Percentiles rank a stretch among this genome's conserved stretches.
phyloP scores from a whole-genome alignment of 2,888 invertebrate genomes.

The Polymixis lichenea region DNA sequence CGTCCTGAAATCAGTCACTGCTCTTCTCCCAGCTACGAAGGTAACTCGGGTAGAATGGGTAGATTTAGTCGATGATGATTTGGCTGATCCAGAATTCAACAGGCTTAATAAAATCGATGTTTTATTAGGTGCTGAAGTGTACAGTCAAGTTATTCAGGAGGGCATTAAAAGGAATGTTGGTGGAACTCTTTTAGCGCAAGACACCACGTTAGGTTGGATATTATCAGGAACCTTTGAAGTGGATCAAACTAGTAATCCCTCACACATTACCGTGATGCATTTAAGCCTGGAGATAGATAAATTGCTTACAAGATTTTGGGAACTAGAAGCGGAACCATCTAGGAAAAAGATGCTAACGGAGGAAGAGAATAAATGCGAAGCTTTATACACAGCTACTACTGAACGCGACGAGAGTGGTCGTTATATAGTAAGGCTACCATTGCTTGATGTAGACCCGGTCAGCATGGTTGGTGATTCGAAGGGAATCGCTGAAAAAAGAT shows the following conservation, averaged over 20 bases:
- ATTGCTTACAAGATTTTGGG: not conserved
- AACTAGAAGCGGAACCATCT: not conserved
- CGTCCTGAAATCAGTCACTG: too few species aligned
- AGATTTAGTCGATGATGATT: too few species aligned
- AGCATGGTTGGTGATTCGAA: constrained; percentile 7
- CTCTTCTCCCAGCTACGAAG: too few species aligned
- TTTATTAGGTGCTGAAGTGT: too few species aligned
- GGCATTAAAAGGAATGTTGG: not conserved
- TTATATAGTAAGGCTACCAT: constrained; percentile 19
- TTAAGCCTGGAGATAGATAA: not conserved
- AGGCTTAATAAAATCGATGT: too few species aligned
- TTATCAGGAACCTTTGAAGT: constrained; percentile 34
- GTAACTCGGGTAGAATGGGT: too few species aligned
- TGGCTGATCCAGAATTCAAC: too few species aligned
- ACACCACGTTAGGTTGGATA: constrained; percentile 60
- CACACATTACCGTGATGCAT: constrained; percentile 11
- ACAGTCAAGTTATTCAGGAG: too few species aligned
- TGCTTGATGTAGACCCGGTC: not conserved
- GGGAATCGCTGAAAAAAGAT: not conserved
- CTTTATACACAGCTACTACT: not conserved
- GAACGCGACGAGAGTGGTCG: not conserved
- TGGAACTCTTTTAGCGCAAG: constrained; percentile 1
- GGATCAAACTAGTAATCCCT: too few species aligned
- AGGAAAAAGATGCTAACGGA: not conserved
- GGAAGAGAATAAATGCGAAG: constrained; percentile 13